Evolutionary conservation across 2,888 invertebrate species (phyloP), one percentile per base, ranked within the genome.

Genomic region (Metalampra italica): DNA sequence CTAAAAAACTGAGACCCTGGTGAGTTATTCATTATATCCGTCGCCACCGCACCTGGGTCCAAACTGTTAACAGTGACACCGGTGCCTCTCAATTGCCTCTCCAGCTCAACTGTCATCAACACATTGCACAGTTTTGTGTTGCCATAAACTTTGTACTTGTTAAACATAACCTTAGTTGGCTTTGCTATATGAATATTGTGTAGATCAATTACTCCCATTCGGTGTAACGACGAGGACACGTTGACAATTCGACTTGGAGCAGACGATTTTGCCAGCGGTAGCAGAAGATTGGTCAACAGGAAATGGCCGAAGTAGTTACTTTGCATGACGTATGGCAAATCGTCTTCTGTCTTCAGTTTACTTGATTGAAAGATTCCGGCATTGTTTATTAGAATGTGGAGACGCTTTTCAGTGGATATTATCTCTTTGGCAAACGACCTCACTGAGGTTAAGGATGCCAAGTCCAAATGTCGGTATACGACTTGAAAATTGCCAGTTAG

Each of bases 31-130:
- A 94, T 91, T 39, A 95, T 64, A 9, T 71, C 60, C 0, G 94
- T 94, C 60, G 92, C 91, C 37, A 96, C 93, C 79, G 93, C 90
- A 15, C 96, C 96, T 0, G 96, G 96, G 82, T 96, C 95, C 45
- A 96, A 78, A 59, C 93, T 93, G 69, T 95, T 95, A 0, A 91
- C 94, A 0, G 94, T 94, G 0, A 95, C 92, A 9, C 91, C 92
- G 1, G 92, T 91, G 2, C 92, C 93, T 66, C 93, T 90, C 47
- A 95, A 71, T 44, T 92, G 90, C 45, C 91, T 88, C 7, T 93
- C 92, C 54, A 95, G 73, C 75, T 95, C 95, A 29, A 90, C 75
- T 0, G 94, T 91, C 63, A 91, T 91, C 8, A 92, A 62, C 15
- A 92, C 64, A 60, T 89, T 90, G 9, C 92, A 92, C 36, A 92